Base-by-base conservation (phyloP, 2,113 vertebrate genomes). In the Phyllostomus hastatus region DNA sequence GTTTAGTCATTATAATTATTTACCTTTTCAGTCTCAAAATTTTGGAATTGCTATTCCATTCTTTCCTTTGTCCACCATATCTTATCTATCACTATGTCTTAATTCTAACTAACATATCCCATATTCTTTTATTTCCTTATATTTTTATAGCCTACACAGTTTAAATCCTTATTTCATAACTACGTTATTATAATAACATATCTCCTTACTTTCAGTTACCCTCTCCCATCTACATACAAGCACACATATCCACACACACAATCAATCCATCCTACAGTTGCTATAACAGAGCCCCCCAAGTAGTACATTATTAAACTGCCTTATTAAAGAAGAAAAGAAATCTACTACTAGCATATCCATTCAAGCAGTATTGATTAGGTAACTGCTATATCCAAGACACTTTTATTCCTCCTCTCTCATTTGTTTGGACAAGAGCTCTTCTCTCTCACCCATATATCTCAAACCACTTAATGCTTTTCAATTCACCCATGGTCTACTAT, bases 261-360 rank as follows among this genome's bases (percentile, higher is more conserved):
- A 12, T 79, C 33, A 52, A 33, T 64, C 35, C 9, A 93, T 38
- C 86, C n/a, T 52, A 69, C 5, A 87, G 50, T 33, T 66, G 38
- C 38, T 82, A 17, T 64, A 84, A 50, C 59, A 66, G 31, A 73
- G n/a, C 70, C 94, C 38, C 35, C 50, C 43, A 79, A 54, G 26
- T 10, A 96, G 33, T 41, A 75, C 7, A 35, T 80, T 48, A 38
- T 79, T 35, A 46, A n/a, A 72, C 24, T 54, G 38, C 31, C 11
- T 69, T 76, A 76, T 81, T 81, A 90, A 81, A 90, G 22, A 87
- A 90, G 31, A 81, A 52, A 91, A 85, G 22, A n/a, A 90, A 78
- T 10, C 66, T 93, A 59, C 35, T 90, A 31, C 41, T 89, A 90
- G 72, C 10, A 64, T 17, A 81, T 48, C 41, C 19, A 81, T 14